These are phyloP conservation scores for Lithophane ornitopus DNA, from an alignment of 2,888 invertebrate genomes.

Conservation along the genomic window DNA sequence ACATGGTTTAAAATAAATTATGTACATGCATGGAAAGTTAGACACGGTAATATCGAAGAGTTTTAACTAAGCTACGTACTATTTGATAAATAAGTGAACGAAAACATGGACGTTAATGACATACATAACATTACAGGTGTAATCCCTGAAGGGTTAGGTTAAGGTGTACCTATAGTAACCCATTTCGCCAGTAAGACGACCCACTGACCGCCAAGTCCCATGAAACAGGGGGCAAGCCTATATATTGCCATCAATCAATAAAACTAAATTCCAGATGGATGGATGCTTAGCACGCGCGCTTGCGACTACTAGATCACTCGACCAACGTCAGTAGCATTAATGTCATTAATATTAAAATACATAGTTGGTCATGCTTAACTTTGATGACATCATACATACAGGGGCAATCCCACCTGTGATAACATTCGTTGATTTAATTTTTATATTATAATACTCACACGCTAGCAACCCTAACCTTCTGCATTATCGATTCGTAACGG, in stretches of 20 bases:
- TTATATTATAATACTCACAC: conserved; percentile 4
- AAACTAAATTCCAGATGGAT: not conserved
- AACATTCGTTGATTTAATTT: conserved; percentile 9
- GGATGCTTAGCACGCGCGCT: not conserved
- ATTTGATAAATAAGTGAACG: not conserved
- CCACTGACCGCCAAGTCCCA: not conserved
- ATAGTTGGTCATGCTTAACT: not conserved
- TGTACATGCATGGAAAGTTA: not conserved
- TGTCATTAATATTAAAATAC: not conserved
- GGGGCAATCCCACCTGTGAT: conserved; percentile 29
- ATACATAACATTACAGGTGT: not conserved
- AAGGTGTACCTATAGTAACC: not conserved
- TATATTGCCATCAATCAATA: not conserved
- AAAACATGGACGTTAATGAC: not conserved
- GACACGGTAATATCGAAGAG: not conserved
- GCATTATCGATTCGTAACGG: not conserved
- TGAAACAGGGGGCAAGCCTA: not conserved
- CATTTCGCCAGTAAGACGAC: not conserved
- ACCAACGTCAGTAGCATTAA: not conserved
- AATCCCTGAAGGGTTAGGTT: not conserved
- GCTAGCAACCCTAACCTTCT: conserved; percentile 5
- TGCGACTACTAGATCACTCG: not conserved
- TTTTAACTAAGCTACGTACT: not conserved
- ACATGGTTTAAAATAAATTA: not conserved
- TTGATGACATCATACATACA: conserved; percentile 20